Evolutionary conservation across 2,888 invertebrate species (phyloP).

Genomic region (Mystacides longicornis): DNA sequence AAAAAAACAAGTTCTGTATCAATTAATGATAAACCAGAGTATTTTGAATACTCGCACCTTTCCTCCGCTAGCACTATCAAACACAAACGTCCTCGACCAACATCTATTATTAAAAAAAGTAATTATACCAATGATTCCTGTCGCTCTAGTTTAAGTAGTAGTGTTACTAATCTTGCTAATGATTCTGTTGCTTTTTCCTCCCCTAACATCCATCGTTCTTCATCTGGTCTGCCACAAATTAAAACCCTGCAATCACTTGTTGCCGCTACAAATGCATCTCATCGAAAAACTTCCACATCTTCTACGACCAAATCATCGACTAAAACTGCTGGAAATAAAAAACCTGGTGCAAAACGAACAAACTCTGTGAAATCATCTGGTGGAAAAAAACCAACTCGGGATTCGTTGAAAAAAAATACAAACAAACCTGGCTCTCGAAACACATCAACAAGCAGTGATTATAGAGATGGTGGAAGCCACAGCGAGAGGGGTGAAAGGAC

Average conservation of each 20-base stretch:
- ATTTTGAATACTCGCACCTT: conserved; percentile 25
- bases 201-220: conserved; percentile 34
- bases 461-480: conserved; percentile 33
- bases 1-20: conserved; percentile 24
- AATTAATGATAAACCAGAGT: conserved; percentile 27
- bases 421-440: conserved; percentile 29
- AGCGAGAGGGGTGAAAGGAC: conserved; percentile 39
- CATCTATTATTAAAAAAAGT: conserved; percentile 24
- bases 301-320: conserved; percentile 26
- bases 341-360: conserved; percentile 27
- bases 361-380: conserved; percentile 33
- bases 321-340: conserved; percentile 29
- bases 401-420: conserved; percentile 29
- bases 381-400: conserved; percentile 28
- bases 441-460: conserved; percentile 49
- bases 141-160: conserved; percentile 38
- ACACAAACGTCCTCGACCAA: conserved; percentile 13
- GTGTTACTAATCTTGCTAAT: conserved; percentile 56
- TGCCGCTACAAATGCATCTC: conserved; percentile 11
- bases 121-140: conserved; percentile 34
- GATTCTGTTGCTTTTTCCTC: conserved; percentile 49
- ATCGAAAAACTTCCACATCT: conserved; percentile 7
- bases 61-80: background rate
- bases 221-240: conserved; percentile 26
- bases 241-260: conserved; percentile 24